Evolutionary conservation across 2,113 vertebrate species (phyloP).

Genomic region (Hemibagrus wyckioides): DNA sequence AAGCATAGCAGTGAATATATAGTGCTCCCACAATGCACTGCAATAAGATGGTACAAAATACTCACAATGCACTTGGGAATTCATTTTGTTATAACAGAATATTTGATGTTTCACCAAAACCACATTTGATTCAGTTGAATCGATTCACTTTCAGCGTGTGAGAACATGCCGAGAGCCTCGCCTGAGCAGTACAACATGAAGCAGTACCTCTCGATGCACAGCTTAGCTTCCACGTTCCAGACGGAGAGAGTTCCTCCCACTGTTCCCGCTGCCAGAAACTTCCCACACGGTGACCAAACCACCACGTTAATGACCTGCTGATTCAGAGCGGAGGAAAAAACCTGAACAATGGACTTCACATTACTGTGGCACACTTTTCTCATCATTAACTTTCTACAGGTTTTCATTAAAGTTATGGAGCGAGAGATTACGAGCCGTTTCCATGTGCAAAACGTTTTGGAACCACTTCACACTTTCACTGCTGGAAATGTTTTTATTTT

Average conservation of each 20-base stretch:
- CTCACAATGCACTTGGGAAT: not conserved
- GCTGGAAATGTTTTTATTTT: not conserved
- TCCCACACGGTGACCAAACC: slow-evolving; percentile 90
- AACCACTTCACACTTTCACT: not conserved
- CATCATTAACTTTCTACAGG: not conserved
- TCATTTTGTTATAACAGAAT: not conserved
- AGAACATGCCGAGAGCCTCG: not conserved
- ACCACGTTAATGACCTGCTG: slow-evolving; percentile 85
- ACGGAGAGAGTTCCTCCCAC: slow-evolving; percentile 81
- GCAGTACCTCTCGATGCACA: slow-evolving; percentile 89
- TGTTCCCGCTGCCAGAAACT: slow-evolving; percentile 83
- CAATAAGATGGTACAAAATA: not conserved
- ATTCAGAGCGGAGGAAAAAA: slow-evolving; percentile 16
- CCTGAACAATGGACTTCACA: not conserved
- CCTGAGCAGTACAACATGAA: too few species aligned
- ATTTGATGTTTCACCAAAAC: too few species aligned
- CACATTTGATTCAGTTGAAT: too few species aligned
- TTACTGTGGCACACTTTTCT: not conserved
- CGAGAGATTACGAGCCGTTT: not conserved
- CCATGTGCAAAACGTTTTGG: not conserved
- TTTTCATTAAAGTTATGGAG: not conserved
- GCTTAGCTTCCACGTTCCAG: slow-evolving; percentile 83
- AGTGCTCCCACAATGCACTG: not conserved
- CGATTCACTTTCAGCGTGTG: not conserved
- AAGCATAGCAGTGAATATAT: not conserved